Evolutionary conservation across 1,140 invertebrate genomes (phyloP).

Genomic region (Parasteatoda tepidariorum): DNA sequence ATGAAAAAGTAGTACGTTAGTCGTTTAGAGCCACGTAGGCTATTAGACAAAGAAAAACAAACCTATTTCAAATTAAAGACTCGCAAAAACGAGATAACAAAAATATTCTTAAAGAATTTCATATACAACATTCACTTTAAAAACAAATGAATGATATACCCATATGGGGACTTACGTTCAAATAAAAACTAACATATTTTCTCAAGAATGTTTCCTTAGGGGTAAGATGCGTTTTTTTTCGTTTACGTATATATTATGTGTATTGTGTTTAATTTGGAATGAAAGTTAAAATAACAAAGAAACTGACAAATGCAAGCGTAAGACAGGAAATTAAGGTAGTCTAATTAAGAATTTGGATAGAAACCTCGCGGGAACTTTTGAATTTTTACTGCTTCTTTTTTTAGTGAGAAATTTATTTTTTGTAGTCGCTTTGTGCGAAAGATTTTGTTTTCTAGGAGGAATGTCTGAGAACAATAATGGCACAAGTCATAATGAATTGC

Average conservation of each 20-base stretch:
- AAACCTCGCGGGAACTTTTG: background rate
- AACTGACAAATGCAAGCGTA: background rate
- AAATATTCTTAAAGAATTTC: too few species aligned
- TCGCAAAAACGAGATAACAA: too few species aligned
- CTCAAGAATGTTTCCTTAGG: background rate
- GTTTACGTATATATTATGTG: background rate
- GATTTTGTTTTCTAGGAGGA: background rate
- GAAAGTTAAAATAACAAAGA: background rate
- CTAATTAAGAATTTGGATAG: background rate
- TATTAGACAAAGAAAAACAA: too few species aligned
- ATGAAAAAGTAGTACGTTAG: too few species aligned
- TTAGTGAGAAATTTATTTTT: background rate
- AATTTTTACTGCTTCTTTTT: background rate
- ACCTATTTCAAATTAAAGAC: too few species aligned
- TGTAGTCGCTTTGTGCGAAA: background rate
- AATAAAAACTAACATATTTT: background rate
- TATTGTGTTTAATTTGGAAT: background rate
- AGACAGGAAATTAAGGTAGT: slow-evolving; percentile 3
- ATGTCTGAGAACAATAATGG: background rate
- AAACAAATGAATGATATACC: too few species aligned
- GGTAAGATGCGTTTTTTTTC: background rate
- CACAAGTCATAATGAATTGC: background rate
- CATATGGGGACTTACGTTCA: too few species aligned
- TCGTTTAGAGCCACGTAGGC: too few species aligned
- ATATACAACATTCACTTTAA: too few species aligned